phyloP scores from a whole-genome alignment of 2,888 invertebrate species.

The Idaea biselata region DNA sequence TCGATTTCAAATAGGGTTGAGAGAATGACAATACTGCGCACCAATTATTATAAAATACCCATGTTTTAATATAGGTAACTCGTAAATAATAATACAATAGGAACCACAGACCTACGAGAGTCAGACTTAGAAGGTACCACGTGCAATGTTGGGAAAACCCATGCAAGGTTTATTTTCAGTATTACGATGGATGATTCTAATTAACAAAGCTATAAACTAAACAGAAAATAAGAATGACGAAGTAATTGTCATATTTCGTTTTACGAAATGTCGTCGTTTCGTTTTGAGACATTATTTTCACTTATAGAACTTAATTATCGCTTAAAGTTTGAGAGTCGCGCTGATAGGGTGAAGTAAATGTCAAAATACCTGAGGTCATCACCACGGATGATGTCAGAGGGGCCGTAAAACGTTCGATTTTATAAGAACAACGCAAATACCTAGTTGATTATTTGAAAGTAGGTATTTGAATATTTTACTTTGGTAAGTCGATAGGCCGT shows the following conservation, averaged over 20 bases:
- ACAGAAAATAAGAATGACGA: not conserved
- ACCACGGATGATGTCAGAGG: conserved; percentile 31
- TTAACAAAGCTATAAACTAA: conserved; percentile 19
- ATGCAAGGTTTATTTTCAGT: conserved; percentile 12
- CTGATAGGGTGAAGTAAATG: conserved; percentile 16
- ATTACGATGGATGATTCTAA: conserved; percentile 35
- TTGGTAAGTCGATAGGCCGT: not conserved
- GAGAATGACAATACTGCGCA: too few relatives aligned
- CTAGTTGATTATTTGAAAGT: not conserved
- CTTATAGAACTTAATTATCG: conserved; percentile 5
- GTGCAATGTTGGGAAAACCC: conserved; percentile 41
- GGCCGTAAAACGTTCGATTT: not conserved
- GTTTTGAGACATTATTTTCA: not conserved
- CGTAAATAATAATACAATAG: too few relatives aligned
- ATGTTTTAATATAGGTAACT: too few relatives aligned
- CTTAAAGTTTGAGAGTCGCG: not conserved
- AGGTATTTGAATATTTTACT: not conserved
- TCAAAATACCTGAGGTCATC: conserved; percentile 29
- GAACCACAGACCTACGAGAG: not conserved
- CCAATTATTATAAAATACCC: too few relatives aligned
- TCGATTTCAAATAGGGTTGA: too few relatives aligned
- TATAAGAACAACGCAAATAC: conserved; percentile 6
- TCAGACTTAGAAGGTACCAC: conserved; percentile 1
- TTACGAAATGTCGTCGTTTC: not conserved
- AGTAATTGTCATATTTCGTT: not conserved